Percentiles rank a stretch among this genome's conserved stretches.
phyloP scores from a whole-genome alignment of 2,888 invertebrate genomes.

The Lasioglossum zephyrum region DNA sequence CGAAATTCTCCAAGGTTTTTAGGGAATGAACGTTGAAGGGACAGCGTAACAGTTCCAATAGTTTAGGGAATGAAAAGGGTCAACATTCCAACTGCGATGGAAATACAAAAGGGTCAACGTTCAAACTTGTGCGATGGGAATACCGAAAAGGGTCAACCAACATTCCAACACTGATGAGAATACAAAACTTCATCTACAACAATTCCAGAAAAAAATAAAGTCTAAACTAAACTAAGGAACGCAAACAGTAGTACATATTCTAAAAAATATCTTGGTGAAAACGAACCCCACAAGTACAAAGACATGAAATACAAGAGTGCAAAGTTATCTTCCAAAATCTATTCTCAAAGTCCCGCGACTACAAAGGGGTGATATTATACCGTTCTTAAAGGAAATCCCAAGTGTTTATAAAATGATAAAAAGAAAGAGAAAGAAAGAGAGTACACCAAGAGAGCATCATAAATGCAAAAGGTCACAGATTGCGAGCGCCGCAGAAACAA shows the following conservation, averaged over 20 bases:
- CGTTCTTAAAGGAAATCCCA: background rate
- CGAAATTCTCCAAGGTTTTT: background rate
- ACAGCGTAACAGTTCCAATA: background rate
- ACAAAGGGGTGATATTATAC: background rate
- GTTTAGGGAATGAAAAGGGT: background rate
- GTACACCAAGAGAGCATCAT: background rate
- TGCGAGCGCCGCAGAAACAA: background rate
- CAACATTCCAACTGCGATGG: background rate
- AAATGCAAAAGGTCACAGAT: background rate
- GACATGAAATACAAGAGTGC: background rate
- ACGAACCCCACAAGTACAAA: background rate
- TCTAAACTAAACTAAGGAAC: background rate
- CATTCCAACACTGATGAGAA: background rate
- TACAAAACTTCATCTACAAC: background rate
- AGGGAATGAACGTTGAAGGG: background rate
- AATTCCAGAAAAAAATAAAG: background rate
- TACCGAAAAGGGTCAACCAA: background rate
- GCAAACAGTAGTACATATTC: background rate
- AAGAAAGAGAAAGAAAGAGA: background rate
- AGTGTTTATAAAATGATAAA: background rate
- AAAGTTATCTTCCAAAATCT: background rate
- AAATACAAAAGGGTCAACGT: background rate
- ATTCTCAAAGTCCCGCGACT: background rate
- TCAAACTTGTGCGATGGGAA: too few relatives aligned
- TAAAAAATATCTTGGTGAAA: background rate